A percentile compares a stretch with the other conserved stretches of the same genome.
Evolutionary conservation across 1,140 invertebrate species (phyloP).

Genomic region (Polypedilum vanderplanki): DNA sequence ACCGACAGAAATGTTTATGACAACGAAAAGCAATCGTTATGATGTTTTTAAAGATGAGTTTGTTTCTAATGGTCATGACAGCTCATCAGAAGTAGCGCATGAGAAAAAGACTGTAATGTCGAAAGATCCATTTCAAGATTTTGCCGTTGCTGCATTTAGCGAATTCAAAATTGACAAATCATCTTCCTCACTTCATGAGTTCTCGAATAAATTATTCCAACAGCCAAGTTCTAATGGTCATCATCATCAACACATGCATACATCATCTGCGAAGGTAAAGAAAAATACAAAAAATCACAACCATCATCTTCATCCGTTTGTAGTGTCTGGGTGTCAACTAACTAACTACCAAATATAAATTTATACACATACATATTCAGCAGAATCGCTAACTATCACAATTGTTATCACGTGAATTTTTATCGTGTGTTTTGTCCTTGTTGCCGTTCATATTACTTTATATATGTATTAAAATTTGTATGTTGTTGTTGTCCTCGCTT

Average conservation of each 20-base stretch:
- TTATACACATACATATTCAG: background rate
- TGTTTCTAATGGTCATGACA: conserved; percentile 22
- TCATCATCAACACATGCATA: no score
- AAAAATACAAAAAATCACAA: background rate
- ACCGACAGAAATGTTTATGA: background rate
- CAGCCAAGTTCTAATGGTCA: background rate
- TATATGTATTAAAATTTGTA: background rate
- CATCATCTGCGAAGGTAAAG: background rate
- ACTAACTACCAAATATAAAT: conserved; percentile 15
- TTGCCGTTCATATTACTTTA: no score
- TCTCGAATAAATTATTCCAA: conserved; percentile 30
- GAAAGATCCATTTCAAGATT: conserved; percentile 22
- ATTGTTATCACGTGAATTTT: background rate
- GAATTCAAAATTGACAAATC: conserved; percentile 28
- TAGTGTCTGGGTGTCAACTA: background rate
- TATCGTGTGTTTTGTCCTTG: background rate
- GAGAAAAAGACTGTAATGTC: conserved; percentile 16
- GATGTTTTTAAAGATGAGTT: conserved; percentile 27
- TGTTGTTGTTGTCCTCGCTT: background rate
- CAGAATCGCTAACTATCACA: background rate
- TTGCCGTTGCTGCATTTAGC: conserved; percentile 26
- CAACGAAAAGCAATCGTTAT: conserved; percentile 23
- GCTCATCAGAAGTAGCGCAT: background rate
- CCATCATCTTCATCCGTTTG: conserved; percentile 21
- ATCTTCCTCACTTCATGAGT: conserved; percentile 28